These are phyloP conservation scores for Neoseiulus cucumeris DNA, from an alignment of 1,140 invertebrate species.

Conservation along the genomic window DNA sequence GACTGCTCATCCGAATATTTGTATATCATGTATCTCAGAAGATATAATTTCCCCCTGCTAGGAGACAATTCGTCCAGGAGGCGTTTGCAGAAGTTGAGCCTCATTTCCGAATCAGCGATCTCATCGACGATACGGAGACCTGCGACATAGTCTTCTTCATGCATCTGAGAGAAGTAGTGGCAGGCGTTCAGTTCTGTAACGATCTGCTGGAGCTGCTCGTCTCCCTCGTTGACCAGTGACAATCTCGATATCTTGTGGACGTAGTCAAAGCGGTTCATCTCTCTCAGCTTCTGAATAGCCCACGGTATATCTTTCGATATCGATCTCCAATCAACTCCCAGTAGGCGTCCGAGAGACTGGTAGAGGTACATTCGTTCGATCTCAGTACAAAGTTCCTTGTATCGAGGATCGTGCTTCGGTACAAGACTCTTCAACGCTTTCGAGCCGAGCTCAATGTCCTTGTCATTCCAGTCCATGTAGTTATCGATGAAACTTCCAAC, in stretches of 20 bases:
- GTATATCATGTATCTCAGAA: not conserved
- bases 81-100: not conserved
- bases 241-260: not conserved
- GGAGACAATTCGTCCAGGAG: not conserved
- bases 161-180: not conserved
- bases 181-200: not conserved
- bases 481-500: not conserved
- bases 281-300: not conserved
- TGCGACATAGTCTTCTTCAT: not conserved
- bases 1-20: not conserved
- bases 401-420: not conserved
- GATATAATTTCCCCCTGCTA: not conserved
- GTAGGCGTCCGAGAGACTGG: not conserved
- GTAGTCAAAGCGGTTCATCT: not conserved
- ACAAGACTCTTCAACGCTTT: slow-evolving; percentile 1
- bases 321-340: not conserved
- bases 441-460: not conserved
- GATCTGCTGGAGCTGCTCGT: not conserved
- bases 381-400: not conserved
- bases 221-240: not conserved
- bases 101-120: not conserved
- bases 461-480: not conserved
- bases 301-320: not conserved
- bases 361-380: not conserved
- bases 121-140: not conserved